Evolutionary conservation across 2,113 vertebrate species (phyloP).

Genomic region (Pollachius pollachius): DNA sequence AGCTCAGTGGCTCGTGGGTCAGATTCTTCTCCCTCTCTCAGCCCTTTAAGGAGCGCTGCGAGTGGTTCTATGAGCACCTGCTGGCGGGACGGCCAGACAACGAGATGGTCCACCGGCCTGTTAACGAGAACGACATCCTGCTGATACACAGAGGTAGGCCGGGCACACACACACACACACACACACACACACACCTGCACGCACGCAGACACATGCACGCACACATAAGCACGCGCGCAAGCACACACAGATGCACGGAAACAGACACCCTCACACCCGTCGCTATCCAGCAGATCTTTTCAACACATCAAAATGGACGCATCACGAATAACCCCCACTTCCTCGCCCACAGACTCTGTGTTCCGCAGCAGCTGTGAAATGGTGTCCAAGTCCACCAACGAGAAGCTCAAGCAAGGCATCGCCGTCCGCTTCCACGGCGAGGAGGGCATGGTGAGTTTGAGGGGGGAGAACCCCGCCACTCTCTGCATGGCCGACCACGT

Average conservation of each 20-base stretch:
- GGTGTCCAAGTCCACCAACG: conserved; percentile 94
- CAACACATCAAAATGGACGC: no score
- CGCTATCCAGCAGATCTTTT: no score
- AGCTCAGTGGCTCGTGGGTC: conserved; percentile 12
- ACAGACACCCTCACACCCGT: no score
- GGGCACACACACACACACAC: background rate
- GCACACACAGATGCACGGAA: background rate
- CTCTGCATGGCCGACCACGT: no score
- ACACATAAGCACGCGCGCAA: background rate
- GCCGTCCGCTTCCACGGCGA: conserved; percentile 97
- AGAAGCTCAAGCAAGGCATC: conserved; percentile 96
- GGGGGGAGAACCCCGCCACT: background rate
- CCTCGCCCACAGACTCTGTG: conserved; percentile 83
- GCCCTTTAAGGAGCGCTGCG: conserved; percentile 97
- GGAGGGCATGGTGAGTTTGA: conserved; percentile 91
- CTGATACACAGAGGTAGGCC: conserved; percentile 92
- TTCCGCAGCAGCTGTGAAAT: conserved; percentile 99
- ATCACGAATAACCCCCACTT: background rate
- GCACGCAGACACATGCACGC: no score
- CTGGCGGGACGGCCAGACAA: conserved; percentile 89
- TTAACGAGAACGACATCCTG: conserved; percentile 95
- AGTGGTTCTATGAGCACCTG: conserved; percentile 99
- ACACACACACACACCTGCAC: background rate
- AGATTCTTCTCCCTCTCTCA: conserved; percentile 54
- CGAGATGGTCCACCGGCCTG: conserved; percentile 96